Base-by-base conservation (phyloP, 2,797 vertebrate species). In the Chiroxiphia lanceolata region DNA sequence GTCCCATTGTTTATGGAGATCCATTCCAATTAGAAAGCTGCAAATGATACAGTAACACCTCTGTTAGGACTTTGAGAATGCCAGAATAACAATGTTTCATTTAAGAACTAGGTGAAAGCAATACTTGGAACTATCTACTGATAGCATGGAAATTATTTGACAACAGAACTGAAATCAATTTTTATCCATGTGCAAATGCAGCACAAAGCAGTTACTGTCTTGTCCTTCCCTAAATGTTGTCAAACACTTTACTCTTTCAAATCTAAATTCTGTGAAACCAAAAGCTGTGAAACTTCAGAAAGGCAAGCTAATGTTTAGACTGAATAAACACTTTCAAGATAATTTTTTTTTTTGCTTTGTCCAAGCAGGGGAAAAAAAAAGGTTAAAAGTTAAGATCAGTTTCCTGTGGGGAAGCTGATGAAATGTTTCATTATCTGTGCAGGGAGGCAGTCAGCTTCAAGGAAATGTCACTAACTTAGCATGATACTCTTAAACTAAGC, bases 341-440 rank as follows among this genome's bases (percentile, higher is more conserved):
- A 19, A 15, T 36, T 92, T 92, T 92, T 27, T 27, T 51, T 83
- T 94, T 93, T 50, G 45, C 54, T 95, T 96, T 95, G 91, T 94
- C 88, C 83, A 88, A 88, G 60, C 57, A 84, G 71, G 33, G 7
- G 0, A 5, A 42, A 54, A 57, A 57, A 80, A 67, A 65, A 82
- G 90, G 93, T 91, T 92, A 96, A 81, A 93, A 96, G 84, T 92
- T 92, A 95, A 90, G 84, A 96, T 94, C 77, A 50, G 83, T 96
- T 96, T 95, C 96, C 95, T 96, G 87, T 77, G 51, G 95, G 85
- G 94, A 97, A 96, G 84, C 78, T 97, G 95, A 97, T 96, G 89
- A 96, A 96, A 95, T 94, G 82, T 93, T 96, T 95, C 93, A 93
- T 97, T 95, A 96, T 96, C 87, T 77, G 65, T 90, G 78, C 93